Base-by-base conservation (phyloP, 2,888 invertebrate species). In the Abrostola tripartita region DNA sequence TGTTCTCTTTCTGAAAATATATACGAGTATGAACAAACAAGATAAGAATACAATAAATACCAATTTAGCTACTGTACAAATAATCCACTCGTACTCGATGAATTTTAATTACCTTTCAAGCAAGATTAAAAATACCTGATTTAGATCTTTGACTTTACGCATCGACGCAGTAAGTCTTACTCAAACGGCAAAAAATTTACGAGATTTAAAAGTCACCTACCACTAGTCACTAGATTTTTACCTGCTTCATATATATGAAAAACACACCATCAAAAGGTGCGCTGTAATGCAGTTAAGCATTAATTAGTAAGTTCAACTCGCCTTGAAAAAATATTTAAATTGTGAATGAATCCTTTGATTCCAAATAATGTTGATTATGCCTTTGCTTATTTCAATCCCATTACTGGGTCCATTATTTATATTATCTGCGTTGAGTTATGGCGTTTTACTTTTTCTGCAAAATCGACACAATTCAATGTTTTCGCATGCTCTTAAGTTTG, bases 351-450 rank as follows among this genome's bases (percentile, higher is more conserved):
- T 42, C 37, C 14, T 5, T 38, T 52, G 12, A 14, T 14, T n/a
- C n/a, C 52, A 38, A 52, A 52, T 9, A 14, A 12, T 24, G 53
- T 40, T 62, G 42, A 57, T 68, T 62, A 62, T 24, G 14, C 44
- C 14, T 35, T 10, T 55, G 5, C 55, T 62, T 55, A 52, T 49
- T 70, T 50, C 37, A 57, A 44, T 69, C 53, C n/a, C 35, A 44
- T 68, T 57, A 53, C 50, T 5, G n/a, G 7, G 52, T 44, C n/a
- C 52, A 54, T 68, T 57, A 68, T 57, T 62, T 53, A 53, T 68
- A 49, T 55, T 69, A 69, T 52, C 55, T 61, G 37, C 10, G 8
- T 49, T 6, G 12, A 44, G 14, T 44, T 6, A 2, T 8, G 11
- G 4, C 4, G 6, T 12, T 7, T 14, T 47, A 24, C n/a, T n/a